Evolutionary conservation across 1,140 invertebrate species (phyloP), one percentile per base, ranked within the genome.

Genomic region (Pteromalus puparum): DNA sequence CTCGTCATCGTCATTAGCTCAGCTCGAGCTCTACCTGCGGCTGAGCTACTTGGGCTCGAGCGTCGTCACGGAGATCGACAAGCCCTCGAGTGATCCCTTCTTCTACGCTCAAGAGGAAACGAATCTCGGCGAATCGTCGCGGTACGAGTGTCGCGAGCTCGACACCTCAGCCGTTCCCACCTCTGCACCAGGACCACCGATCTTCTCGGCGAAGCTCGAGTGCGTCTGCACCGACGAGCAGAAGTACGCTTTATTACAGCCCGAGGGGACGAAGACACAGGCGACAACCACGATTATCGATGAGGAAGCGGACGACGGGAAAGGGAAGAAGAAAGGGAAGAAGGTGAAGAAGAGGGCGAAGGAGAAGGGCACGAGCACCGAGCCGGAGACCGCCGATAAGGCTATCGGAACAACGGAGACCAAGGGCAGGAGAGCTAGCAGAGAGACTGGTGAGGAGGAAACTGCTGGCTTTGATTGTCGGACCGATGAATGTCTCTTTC

Each of bases 41-140:
- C 75, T 92, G 30, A 92, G 87, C 67, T 88, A 90, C 38, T 87
- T 92, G 30, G 89, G 90, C 7, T 87, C 88, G 26, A 89, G 89
- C 24, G 82, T 92, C 34, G 86, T 90, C 21, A 91, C 90, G 9
- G 90, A 92, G 75, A 87, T 91, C 42, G 83, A 89, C 21, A 30
- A 9, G 1, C 82, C 81, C 0, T 72, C 61, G 2, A 70, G 34
- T 4, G 67, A 77, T 28, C 90, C 88, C 21, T 85, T 86, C 46
- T 91, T 91, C 48, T 87, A 88, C 61, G 88, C 81, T 1, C 87
- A 88, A 21, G 88, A 89, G 53, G 88, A 91, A 12, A 87, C 53
- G 6, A 89, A 88, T 53, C 81, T 89, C 42, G 48, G 18, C n/a
- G 42, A 86, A n/a, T 82, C 85, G 1, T 7, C 18, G 53, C 53